These are phyloP conservation scores for Antennarius striatus DNA, from an alignment of 2,113 vertebrate species.

Conservation along the genomic window DNA sequence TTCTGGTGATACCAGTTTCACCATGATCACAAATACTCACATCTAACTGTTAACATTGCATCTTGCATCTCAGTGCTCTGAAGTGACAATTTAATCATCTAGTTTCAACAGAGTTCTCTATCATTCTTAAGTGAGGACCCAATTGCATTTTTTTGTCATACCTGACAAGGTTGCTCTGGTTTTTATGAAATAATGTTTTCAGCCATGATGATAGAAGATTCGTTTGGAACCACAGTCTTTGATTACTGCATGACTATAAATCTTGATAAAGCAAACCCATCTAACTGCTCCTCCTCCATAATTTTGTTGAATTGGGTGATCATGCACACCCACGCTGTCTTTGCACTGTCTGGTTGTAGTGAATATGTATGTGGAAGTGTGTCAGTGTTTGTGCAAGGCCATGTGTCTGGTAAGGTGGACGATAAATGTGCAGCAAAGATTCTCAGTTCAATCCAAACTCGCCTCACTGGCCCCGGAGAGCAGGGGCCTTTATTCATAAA, in stretches of 20 bases:
- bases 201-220: not conserved
- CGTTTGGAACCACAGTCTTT: constrained; percentile 3
- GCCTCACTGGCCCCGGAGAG: constrained; percentile 3
- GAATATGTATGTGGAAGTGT: constrained; percentile 1
- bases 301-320: constrained; percentile 25
- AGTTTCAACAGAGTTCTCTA: too few species aligned
- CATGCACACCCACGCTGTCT: constrained; percentile 3
- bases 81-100: too few species aligned
- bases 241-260: constrained; percentile 29
- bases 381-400: constrained; percentile 1
- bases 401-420: constrained; percentile 23
- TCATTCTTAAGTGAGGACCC: too few species aligned
- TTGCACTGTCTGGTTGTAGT: not conserved
- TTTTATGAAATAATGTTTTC: too few species aligned
- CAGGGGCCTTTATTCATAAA: constrained; percentile 56
- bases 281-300: constrained; percentile 31
- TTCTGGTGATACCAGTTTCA: not conserved
- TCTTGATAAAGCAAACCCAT: constrained; percentile 27
- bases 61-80: too few species aligned
- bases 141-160: not conserved
- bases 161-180: not conserved
- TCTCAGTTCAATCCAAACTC: constrained; percentile 23
- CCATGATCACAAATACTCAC: not conserved
- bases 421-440: constrained; percentile 31
- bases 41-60: too few species aligned